Evolutionary conservation across 1,140 invertebrate species (phyloP).

Genomic region (Bombus waltoni): DNA sequence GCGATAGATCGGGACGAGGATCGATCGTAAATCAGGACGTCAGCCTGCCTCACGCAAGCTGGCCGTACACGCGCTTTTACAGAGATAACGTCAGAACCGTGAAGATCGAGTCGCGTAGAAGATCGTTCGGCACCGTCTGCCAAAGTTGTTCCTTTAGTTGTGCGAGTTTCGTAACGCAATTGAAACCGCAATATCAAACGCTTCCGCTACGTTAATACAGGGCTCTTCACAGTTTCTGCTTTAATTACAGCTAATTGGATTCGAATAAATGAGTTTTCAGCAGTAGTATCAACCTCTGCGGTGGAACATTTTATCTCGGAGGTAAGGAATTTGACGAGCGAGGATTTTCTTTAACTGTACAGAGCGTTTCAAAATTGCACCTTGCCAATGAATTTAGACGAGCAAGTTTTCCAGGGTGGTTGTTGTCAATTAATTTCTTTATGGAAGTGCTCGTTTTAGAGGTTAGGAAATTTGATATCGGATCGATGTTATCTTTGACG

Average conservation of each 20-base stretch:
- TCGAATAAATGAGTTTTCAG: not conserved
- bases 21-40: constrained; percentile 2
- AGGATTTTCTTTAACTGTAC: not conserved
- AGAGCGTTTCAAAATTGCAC: not conserved
- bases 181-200: not conserved
- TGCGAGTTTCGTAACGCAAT: not conserved
- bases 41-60: not conserved
- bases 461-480: not conserved
- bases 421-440: not conserved
- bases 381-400: not conserved
- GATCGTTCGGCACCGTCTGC: not conserved
- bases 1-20: not conserved
- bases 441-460: not conserved
- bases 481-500: too few relatives aligned
- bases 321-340: not conserved
- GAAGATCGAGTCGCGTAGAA: not conserved
- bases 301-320: not conserved
- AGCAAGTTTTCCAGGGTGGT: accelerated
- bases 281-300: too few relatives aligned
- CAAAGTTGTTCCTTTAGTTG: not conserved
- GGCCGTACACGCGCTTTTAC: not conserved
- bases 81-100: constrained; percentile 1
- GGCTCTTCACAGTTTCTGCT: not conserved
- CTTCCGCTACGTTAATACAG: not conserved
- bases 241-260: not conserved